Evolutionary conservation across 2,888 invertebrate species (phyloP), one percentile per base, ranked within the genome.

Genomic region (Cataglyphis rosenhaueri): DNA sequence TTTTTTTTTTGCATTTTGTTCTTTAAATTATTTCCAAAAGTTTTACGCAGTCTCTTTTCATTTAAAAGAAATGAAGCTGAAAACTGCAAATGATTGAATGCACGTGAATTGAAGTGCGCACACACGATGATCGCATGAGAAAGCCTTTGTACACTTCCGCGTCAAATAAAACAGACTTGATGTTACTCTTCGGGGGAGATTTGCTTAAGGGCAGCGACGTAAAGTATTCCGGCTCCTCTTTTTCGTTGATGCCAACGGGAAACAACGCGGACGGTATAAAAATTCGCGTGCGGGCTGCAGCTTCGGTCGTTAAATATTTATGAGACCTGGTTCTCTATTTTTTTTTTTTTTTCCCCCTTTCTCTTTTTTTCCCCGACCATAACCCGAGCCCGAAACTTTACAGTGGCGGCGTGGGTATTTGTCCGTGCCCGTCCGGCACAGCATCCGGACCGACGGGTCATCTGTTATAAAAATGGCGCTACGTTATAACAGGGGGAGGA

Each of bases 381-480:
- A 32, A 25, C 71, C 76, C 84, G 18, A 59, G 35, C 74, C 74
- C 82, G 78, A 85, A 89, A 88, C 81, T 89, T 89, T 84, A 81
- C 83, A 83, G 70, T 82, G 65, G 61, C 82, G 71, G 57, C 83
- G 82, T 65, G 65, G 85, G 83, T 87, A 89, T 89, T 89, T 89
- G 90, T 90, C 87, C 86, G 85, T 86, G 85, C 65, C 84, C 87
- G 83, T 88, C 87, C 89, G 84, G 84, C 62, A 32, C 86, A 86
- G 83, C 78, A 81, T 86, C 81, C 85, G 85, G 82, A 65, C 78
- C 82, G 90, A 87, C 85, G 85, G 85, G 85, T 85, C 85, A 86
- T 89, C 89, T 87, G 85, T 89, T 88, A 88, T 70, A 88, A 88
- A 89, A 89, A 88, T 88, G 87, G 88, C 81, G 62, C 64, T 76